These are phyloP conservation scores for Busseola fusca DNA, from an alignment of 2,888 invertebrate genomes.

Conservation along the genomic window DNA sequence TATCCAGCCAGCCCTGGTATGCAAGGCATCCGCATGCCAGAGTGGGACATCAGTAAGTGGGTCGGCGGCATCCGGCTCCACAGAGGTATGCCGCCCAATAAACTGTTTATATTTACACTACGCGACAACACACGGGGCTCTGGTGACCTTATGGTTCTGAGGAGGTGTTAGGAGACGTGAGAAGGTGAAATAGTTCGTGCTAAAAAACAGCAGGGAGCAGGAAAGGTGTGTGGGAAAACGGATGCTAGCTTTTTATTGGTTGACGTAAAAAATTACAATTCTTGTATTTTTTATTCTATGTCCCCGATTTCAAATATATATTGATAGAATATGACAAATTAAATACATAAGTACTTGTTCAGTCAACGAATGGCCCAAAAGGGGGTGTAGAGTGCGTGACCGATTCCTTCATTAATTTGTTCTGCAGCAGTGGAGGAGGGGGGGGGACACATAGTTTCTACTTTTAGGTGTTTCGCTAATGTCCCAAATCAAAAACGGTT, in stretches of 20 bases:
- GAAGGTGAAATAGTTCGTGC: background rate
- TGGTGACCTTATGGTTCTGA: slow-evolving; percentile 34
- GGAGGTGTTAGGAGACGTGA: background rate
- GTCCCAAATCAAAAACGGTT: too few relatives aligned
- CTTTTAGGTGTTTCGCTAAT: too few relatives aligned
- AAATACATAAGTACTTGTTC: background rate
- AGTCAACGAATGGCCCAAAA: too few relatives aligned
- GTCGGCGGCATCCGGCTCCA: slow-evolving; percentile 65
- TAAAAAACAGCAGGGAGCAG: background rate
- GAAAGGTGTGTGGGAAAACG: background rate
- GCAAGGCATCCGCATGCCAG: slow-evolving; percentile 51
- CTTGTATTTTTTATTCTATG: background rate
- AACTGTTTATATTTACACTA: slow-evolving; percentile 68
- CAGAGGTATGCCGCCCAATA: slow-evolving; percentile 64
- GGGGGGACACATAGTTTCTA: too few relatives aligned
- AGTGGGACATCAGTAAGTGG: slow-evolving; percentile 66
- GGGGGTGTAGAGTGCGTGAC: too few relatives aligned
- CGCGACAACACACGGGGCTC: slow-evolving; percentile 32
- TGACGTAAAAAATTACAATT: background rate
- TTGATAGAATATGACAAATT: background rate
- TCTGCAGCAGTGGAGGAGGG: too few relatives aligned
- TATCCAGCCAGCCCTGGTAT: slow-evolving; percentile 49
- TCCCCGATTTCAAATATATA: background rate
- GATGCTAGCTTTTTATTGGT: background rate
- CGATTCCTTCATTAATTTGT: too few relatives aligned